Percentiles rank a stretch among this genome's conserved stretches.
Conservation (phyloP, 1,140 invertebrate species). For the Trichogramma pretiosum region DNA sequence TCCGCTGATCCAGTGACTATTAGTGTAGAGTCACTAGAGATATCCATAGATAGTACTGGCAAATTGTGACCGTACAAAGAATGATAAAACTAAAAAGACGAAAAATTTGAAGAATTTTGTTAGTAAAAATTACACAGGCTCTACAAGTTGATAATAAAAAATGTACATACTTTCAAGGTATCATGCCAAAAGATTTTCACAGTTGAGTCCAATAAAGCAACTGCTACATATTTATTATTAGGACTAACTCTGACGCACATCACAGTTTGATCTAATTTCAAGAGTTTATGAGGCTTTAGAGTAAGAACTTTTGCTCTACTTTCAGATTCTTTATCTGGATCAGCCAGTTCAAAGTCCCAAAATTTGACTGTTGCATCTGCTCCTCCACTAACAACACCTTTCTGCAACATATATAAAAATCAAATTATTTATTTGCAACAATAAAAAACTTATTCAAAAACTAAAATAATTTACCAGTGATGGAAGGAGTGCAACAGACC, state of each 20-base stretch:
- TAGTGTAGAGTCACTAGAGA: constrained; percentile 81
- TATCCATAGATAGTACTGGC: constrained; percentile 89
- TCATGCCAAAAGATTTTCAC: constrained; percentile 94
- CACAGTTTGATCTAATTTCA: constrained; percentile 81
- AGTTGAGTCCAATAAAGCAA: constrained; percentile 83
- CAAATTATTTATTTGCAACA: constrained; percentile 2
- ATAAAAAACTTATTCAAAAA: constrained; percentile 3
- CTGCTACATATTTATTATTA: constrained; percentile 81
- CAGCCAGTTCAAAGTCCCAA: constrained; percentile 81
- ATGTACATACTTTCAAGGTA: constrained; percentile 61
- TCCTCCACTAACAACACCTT: constrained; percentile 76
- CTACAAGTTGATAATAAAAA: no score
- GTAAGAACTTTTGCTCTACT: constrained; percentile 66
- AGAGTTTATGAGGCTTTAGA: constrained; percentile 66
- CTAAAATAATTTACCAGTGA: constrained; percentile 52
- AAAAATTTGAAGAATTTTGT: no score
- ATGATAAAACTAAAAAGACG: constrained; percentile 77
- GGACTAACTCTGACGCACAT: constrained; percentile 75
- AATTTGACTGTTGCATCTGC: constrained; percentile 87
- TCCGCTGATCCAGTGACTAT: constrained; percentile 92
- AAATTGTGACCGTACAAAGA: constrained; percentile 95
- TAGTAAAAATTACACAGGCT: no score
- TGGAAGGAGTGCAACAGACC: constrained; percentile 66
- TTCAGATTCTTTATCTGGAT: constrained; percentile 54
- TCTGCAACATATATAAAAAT: constrained; percentile 36